phyloP scores from a whole-genome alignment of 2,113 vertebrate genomes.

The Cebidichthys violaceus region DNA sequence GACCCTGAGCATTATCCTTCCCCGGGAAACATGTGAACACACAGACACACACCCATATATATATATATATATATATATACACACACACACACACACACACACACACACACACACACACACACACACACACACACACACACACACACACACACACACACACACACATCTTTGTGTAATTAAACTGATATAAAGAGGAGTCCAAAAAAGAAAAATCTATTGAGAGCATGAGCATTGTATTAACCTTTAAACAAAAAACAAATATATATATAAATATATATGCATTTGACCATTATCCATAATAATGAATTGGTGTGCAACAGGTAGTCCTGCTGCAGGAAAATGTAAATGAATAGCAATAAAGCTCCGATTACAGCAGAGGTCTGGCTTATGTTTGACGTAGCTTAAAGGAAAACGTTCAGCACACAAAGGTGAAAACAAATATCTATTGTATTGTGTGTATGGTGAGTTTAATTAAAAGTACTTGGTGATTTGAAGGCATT shows the following conservation, averaged over 20 bases:
- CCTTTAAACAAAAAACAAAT: not conserved
- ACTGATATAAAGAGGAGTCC: not conserved
- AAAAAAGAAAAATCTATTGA: not conserved
- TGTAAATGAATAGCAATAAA: slow-evolving; percentile 35
- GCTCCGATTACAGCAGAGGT: slow-evolving; percentile 37
- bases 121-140: slow-evolving; percentile 8
- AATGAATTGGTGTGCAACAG: not conserved
- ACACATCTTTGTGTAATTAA: slow-evolving; percentile 19
- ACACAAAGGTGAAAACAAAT: not conserved
- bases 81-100: slow-evolving; percentile 11
- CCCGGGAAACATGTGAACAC: slow-evolving; percentile 29
- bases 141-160: slow-evolving; percentile 21
- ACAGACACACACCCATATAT: not conserved
- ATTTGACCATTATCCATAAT: not conserved
- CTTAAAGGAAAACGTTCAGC: slow-evolving; percentile 1
- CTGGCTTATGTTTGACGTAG: slow-evolving; percentile 13
- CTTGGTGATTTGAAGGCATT: slow-evolving; percentile 3
- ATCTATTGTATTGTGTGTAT: not conserved
- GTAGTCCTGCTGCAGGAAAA: slow-evolving; percentile 16
- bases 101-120: slow-evolving; percentile 13
- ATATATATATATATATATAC: no score
- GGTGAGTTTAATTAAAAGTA: slow-evolving; percentile 9
- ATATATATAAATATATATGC: not conserved
- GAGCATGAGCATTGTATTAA: not conserved
- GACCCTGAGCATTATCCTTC: slow-evolving; percentile 55